Evolutionary conservation across 1,140 invertebrate genomes (phyloP).

Genomic region (Popillia japonica): DNA sequence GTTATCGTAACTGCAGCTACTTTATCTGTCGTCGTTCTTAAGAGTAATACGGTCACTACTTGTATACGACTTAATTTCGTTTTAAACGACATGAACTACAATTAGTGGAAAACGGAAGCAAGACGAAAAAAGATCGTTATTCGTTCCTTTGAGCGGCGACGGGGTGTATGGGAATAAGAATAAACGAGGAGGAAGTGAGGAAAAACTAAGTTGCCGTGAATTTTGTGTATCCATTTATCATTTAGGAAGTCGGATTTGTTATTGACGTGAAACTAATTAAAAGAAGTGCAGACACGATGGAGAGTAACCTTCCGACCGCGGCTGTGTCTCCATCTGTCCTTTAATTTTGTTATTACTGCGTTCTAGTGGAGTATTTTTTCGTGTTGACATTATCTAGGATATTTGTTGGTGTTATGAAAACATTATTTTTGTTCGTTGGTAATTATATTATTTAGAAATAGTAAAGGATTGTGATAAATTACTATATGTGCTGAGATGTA

Average conservation of each 20-base stretch:
- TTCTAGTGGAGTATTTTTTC: constrained; percentile 17
- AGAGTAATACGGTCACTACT: background rate
- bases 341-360: constrained; percentile 30
- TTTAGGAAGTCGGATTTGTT: constrained; percentile 33
- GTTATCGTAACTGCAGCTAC: background rate
- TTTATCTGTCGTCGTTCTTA: background rate
- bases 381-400: constrained; percentile 9
- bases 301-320: background rate
- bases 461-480: background rate
- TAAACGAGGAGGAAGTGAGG: background rate
- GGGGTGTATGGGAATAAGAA: background rate
- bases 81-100: constrained; percentile 5
- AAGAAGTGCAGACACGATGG: background rate
- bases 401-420: background rate
- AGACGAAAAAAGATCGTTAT: constrained; percentile 13
- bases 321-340: constrained; percentile 25
- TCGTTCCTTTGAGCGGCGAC: background rate
- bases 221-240: constrained; percentile 28
- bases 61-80: constrained; percentile 5
- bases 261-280: constrained; percentile 34
- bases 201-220: constrained; percentile 25
- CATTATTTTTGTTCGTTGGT: background rate
- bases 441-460: background rate
- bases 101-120: constrained; percentile 25
- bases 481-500: background rate